These are phyloP conservation scores for Bursaphelenchus okinawaensis DNA, from an alignment of 2,888 invertebrate species.

Conservation along the genomic window DNA sequence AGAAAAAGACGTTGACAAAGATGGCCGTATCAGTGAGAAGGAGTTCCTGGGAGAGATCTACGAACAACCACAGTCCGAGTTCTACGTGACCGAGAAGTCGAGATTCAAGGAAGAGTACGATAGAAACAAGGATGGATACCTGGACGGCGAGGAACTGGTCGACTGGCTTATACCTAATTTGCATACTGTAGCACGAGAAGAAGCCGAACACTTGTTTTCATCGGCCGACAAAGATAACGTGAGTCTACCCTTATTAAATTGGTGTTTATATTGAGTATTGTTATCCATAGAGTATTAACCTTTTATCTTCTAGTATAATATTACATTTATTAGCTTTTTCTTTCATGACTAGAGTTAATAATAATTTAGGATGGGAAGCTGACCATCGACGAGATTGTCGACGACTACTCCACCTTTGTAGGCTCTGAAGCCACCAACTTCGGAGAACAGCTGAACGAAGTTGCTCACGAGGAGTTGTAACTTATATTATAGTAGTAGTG, in stretches of 20 bases:
- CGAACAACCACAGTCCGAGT: conserved; percentile 34
- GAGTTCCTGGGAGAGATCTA: conserved; percentile 71
- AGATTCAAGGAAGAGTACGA: conserved; percentile 83
- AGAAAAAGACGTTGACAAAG: conserved; percentile 78
- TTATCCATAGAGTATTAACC: too few relatives aligned
- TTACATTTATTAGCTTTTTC: too few relatives aligned
- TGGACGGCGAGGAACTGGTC: conserved; percentile 74
- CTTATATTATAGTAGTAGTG: too few relatives aligned
- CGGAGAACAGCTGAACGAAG: conserved; percentile 76
- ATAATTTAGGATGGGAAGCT: conserved; percentile 67
- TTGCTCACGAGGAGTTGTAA: conserved; percentile 62
- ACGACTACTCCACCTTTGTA: conserved; percentile 81
- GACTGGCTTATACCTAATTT: conserved; percentile 66
- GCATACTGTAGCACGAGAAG: conserved; percentile 29
- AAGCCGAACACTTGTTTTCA: conserved; percentile 60
- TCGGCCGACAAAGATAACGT: conserved; percentile 72
- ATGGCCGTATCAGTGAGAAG: conserved; percentile 77
- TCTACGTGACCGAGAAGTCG: conserved; percentile 40
- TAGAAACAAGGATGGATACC: conserved; percentile 73
- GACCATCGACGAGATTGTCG: conserved; percentile 74
- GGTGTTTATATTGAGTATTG: too few relatives aligned
- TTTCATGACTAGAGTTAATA: background rate
- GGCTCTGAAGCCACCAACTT: conserved; percentile 86
- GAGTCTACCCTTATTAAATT: too few relatives aligned
- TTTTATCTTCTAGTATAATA: background rate